Evolutionary conservation across 2,888 invertebrate genomes (phyloP), one percentile per base, ranked within the genome.

Genomic region (Pelosia muscerda): DNA sequence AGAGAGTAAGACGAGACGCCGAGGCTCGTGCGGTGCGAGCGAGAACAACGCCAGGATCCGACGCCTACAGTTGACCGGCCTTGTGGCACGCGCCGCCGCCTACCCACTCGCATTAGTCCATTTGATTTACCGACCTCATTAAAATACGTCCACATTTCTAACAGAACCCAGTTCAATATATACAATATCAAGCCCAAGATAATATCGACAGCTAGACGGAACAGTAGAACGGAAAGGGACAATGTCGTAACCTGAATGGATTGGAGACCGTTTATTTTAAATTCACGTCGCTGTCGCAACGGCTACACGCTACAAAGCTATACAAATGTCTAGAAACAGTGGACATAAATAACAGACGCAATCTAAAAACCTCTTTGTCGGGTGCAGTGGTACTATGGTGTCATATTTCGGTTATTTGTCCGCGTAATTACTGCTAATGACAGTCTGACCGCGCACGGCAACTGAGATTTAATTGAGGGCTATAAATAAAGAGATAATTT

Each of bases 41-140:
- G 88, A 86, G 89, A 86, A 81, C 81, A 76, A 72, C 72, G 76
- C 82, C 74, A 84, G 88, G 88, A 88, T 84, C 88, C 81, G 88
- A 88, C 86, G 89, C 86, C 91, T 88, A 84, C 88, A 88, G 86
- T 86, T 85, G 87, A 87, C 88, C 91, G 94, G 90, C 94, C 94
- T 94, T 93, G 94, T 83, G 94, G 94, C 94, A 95, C 94, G 94
- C 93, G 94, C 92, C 93, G 94, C 92, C 93, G 81, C 75, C 72
- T 69, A 79, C 77, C 73, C 82, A 82, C 83, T 81, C 76, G 79
- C 81, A 86, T 84, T 86, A 86, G 86, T 86, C 80, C 86, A 87
- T 88, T 90, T 89, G 90, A 92, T 92, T 90, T 91, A 91, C 86
- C 82, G 86, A 83, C 81, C 84, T 88, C 86, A 90, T 91, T 91